A percentile compares a stretch with the other conserved stretches of the same genome.
Conservation (phyloP, 2,113 vertebrate species). For the Campylomormyrus numenius region DNA sequence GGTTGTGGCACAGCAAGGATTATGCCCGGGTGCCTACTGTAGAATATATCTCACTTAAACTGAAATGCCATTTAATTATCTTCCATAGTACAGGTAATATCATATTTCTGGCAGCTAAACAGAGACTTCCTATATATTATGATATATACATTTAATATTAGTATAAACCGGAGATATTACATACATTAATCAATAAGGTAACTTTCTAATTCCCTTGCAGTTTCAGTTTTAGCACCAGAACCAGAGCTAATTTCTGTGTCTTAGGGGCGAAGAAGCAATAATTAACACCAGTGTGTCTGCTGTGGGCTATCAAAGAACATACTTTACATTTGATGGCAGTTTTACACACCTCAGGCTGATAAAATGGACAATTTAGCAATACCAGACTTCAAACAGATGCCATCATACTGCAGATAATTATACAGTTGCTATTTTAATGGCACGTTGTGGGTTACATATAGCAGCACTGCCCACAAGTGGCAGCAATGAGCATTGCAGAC, state of each 20-base stretch:
- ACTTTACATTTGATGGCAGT: constrained; percentile 9
- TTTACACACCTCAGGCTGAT: constrained; percentile 10
- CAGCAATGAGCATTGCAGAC: background rate
- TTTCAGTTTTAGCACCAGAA: background rate
- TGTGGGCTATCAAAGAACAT: constrained; percentile 1
- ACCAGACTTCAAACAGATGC: constrained; percentile 14
- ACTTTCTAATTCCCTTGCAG: background rate
- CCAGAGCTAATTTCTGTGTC: constrained; percentile 8
- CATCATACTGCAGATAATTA: constrained; percentile 7
- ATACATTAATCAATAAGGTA: constrained; percentile 5
- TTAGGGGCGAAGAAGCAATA: background rate
- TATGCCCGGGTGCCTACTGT: background rate
- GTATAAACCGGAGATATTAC: background rate
- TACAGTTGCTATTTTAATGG: background rate
- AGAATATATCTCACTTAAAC: background rate
- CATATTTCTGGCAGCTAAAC: background rate
- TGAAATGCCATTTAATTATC: background rate
- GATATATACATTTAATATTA: background rate
- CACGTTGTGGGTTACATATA: background rate
- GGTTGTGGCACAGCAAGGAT: background rate
- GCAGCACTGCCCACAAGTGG: constrained; percentile 3
- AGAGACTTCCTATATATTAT: background rate
- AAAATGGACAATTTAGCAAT: constrained; percentile 15
- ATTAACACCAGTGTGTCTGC: constrained; percentile 6
- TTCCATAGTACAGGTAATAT: background rate